phyloP scores from a whole-genome alignment of 2,113 vertebrate species.

The Vidua chalybeata region DNA sequence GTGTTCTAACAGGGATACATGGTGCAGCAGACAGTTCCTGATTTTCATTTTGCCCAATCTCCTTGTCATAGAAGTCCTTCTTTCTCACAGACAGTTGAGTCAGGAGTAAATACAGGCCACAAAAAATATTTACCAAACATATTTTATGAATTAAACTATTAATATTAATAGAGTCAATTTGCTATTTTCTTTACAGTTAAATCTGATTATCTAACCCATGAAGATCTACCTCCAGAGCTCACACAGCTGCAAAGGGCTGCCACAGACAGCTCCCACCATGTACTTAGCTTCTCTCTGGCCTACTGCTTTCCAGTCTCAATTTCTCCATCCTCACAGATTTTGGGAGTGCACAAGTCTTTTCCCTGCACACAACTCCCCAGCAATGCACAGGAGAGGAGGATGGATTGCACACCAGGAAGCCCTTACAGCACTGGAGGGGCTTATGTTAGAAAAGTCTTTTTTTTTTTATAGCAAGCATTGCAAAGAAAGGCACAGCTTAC shows the following conservation, averaged over 20 bases:
- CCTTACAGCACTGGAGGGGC: background rate
- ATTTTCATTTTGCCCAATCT: background rate
- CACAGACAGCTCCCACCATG: background rate
- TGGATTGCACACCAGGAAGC: rapidly evolving
- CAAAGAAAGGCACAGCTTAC: background rate
- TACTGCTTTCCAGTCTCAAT: background rate
- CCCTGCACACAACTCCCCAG: background rate
- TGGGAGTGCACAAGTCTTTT: background rate
- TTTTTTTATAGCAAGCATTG: background rate
- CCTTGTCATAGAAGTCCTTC: background rate
- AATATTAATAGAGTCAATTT: background rate
- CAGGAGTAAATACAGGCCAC: background rate
- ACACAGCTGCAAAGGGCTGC: background rate
- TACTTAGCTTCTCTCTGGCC: background rate
- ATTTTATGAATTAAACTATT: background rate
- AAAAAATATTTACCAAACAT: background rate
- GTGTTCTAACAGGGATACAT: background rate
- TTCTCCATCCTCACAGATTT: background rate
- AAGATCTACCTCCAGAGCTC: background rate
- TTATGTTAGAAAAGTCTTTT: background rate
- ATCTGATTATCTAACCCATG: background rate
- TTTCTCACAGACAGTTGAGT: background rate
- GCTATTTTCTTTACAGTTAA: background rate
- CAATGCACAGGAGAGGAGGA: background rate
- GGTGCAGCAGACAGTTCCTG: background rate